phyloP scores from a whole-genome alignment of 2,797 vertebrate species.

The Clarias laeviceps region DNA sequence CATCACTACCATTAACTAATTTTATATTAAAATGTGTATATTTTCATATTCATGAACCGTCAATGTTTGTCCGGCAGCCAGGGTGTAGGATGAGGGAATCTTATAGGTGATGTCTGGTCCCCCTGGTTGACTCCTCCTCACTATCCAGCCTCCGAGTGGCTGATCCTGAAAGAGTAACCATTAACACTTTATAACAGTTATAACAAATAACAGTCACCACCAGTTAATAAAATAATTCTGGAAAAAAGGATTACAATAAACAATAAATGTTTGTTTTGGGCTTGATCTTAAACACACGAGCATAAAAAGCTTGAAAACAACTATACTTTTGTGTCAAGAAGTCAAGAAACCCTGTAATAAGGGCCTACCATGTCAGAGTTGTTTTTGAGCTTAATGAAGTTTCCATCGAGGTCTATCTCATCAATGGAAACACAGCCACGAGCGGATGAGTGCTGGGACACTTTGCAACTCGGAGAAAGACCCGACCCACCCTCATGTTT shows the following conservation, averaged over 20 bases:
- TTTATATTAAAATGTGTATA: background rate
- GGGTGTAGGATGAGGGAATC: slow-evolving; percentile 73
- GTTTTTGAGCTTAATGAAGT: slow-evolving; percentile 79
- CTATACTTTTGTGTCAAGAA: background rate
- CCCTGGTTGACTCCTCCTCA: slow-evolving; percentile 68
- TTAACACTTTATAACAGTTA: background rate
- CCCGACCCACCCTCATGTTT: slow-evolving; percentile 71
- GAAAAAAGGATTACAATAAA: background rate
- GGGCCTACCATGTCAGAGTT: slow-evolving; percentile 71
- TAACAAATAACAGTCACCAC: background rate
- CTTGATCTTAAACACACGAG: background rate
- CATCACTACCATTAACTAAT: background rate
- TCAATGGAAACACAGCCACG: slow-evolving; percentile 73
- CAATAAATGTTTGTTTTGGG: background rate
- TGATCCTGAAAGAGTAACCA: slow-evolving; percentile 74
- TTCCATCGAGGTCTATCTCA: slow-evolving; percentile 79
- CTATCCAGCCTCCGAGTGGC: slow-evolving; percentile 74
- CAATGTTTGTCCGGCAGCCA: slow-evolving; percentile 76
- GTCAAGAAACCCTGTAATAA: background rate
- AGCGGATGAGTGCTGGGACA: slow-evolving; percentile 67
- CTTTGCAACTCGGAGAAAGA: slow-evolving; percentile 64
- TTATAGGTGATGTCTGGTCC: slow-evolving; percentile 75
- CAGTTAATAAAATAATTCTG: background rate
- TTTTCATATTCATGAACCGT: slow-evolving; percentile 72
- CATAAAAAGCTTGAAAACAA: background rate